Conservation (phyloP, 2,113 vertebrate species). For the Python bivittatus region DNA sequence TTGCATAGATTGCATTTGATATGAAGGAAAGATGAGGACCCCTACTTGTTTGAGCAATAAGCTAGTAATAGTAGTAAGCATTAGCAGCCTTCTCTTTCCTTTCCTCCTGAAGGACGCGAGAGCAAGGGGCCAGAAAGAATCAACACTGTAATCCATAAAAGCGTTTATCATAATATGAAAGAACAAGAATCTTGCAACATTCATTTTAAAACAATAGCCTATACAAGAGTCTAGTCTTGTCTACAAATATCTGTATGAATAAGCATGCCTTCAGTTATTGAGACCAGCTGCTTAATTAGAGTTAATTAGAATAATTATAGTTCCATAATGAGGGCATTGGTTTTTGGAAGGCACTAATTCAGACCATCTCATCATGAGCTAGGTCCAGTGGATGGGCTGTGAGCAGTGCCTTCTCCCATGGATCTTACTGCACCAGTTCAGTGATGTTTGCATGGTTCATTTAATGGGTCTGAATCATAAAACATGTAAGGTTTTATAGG, state of each 20-base stretch:
- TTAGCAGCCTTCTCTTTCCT: not conserved
- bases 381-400: not conserved
- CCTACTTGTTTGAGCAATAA: not conserved
- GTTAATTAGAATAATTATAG: no score
- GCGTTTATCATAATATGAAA: not conserved
- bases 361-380: not conserved
- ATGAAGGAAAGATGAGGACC: not conserved
- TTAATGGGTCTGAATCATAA: not conserved
- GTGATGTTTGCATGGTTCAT: not conserved
- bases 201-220: not conserved
- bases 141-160: not conserved
- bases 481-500: not conserved
- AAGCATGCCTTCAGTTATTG: not conserved
- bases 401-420: not conserved
- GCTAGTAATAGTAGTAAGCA: not conserved
- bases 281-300: not conserved
- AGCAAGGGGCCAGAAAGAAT: not conserved
- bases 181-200: not conserved
- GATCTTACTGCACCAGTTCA: not conserved
- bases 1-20: not conserved
- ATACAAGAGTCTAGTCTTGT: not conserved
- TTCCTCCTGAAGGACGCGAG: not conserved
- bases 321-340: no score
- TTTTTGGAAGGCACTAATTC: not conserved
- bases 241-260: not conserved